A percentile compares a stretch with the other conserved stretches of the same genome.
phyloP scores from a whole-genome alignment of 2,797 vertebrate species.

The Chelon labrosus region DNA sequence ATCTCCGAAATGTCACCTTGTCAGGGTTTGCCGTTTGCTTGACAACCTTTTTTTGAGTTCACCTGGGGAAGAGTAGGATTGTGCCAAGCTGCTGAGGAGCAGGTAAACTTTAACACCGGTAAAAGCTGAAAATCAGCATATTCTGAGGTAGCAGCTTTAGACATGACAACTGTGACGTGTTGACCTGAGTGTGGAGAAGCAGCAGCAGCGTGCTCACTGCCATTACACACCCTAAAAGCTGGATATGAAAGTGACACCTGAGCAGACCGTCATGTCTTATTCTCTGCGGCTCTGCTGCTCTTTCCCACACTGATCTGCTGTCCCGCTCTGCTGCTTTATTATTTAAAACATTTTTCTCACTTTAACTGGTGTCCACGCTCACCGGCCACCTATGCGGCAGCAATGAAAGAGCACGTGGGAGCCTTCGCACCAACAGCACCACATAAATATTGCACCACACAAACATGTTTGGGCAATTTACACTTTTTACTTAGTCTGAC shows the following conservation, averaged over 20 bases:
- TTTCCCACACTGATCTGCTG: slow-evolving; percentile 23
- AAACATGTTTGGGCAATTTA: slow-evolving; percentile 74
- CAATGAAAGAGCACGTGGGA: slow-evolving; percentile 62
- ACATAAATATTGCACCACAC: slow-evolving; percentile 77
- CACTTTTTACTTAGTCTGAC: slow-evolving; percentile 69
- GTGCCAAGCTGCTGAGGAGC: neutral
- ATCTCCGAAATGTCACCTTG: neutral
- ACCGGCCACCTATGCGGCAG: slow-evolving; percentile 7
- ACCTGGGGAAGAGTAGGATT: neutral
- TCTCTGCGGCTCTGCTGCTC: slow-evolving; percentile 1
- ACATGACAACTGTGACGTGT: neutral
- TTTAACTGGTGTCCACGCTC: slow-evolving; percentile 49
- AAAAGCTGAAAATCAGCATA: neutral
- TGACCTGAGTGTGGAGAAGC: neutral
- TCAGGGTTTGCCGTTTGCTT: neutral
- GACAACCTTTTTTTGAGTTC: neutral
- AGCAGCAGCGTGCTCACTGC: slow-evolving; percentile 1
- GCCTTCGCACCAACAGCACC: slow-evolving; percentile 31
- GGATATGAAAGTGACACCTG: slow-evolving; percentile 17
- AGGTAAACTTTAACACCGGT: neutral
- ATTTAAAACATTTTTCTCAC: neutral
- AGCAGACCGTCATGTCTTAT: slow-evolving; percentile 24
- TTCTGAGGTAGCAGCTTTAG: neutral
- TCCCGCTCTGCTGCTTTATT: slow-evolving; percentile 15
- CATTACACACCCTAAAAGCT: slow-evolving; percentile 25